A percentile compares a stretch with the other conserved stretches of the same genome.
phyloP scores from a whole-genome alignment of 2,113 vertebrate species.

The Gallinago media region DNA sequence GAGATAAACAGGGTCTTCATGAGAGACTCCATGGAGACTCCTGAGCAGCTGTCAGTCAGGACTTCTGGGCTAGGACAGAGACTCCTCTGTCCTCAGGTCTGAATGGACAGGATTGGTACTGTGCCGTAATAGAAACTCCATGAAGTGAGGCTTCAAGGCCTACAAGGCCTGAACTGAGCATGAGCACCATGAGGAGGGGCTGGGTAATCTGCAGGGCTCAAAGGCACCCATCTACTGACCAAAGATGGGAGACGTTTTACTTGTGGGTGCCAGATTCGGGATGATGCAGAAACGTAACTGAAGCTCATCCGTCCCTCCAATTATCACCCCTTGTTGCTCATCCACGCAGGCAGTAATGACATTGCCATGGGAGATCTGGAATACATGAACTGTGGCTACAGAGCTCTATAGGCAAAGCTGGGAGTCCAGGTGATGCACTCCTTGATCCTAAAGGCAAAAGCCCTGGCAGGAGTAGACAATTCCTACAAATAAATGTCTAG shows the following conservation, averaged over 20 bases:
- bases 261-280: neutral
- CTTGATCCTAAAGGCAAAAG: neutral
- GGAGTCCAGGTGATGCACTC: neutral
- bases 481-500: neutral
- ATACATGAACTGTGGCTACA: neutral
- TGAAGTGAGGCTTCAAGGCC: neutral
- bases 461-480: neutral
- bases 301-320: neutral
- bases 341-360: neutral
- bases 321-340: neutral
- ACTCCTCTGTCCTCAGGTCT: neutral
- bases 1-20: neutral
- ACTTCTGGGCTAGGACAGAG: neutral
- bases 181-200: neutral
- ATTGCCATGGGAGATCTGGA: neutral
- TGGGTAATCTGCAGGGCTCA: neutral
- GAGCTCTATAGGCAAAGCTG: neutral
- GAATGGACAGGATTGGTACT: neutral
- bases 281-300: neutral
- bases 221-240: neutral
- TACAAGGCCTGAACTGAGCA: neutral
- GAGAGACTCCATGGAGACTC: neutral
- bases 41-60: neutral
- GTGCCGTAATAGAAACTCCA: neutral
- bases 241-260: neutral